Base-by-base conservation (phyloP, 1,140 invertebrate genomes). In the Colletes latitarsis region DNA sequence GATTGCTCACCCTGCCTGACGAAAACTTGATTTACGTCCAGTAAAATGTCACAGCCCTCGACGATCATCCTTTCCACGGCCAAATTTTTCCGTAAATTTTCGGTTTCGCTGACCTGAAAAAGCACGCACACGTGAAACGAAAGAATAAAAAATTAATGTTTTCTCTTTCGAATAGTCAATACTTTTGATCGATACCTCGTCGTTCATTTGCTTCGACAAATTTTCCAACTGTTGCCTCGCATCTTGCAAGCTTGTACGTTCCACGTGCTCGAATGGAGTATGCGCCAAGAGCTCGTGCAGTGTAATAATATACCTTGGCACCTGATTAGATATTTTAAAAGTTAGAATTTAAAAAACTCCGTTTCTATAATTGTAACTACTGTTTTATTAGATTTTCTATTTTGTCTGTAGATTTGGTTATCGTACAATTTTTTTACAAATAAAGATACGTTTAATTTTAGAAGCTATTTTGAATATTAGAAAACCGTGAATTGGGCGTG, bases 21-120 rank as follows among this genome's bases (percentile, higher is more conserved):
- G 92, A 97, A 98, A 17, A 98, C 97, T 94, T 99, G 98, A 93
- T 98, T 98, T 17, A 98, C 98, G 89, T 99, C 98, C 46, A 99
- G 94, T 62, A 99, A 94, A 87, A 99, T 98, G 92, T 99, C 98
- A 93, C 98, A 99, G 5, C 98, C 98, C 92, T 98, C 98, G 0
- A 98, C 96, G 68, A 99, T 99, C 97, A 99, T 98, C 75, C 98
- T 94, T 93, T 99, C 98, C 19, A 98, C 97, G 0, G 98, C 97
- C 81, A 99, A 93, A 91, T 99, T 99, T 91, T 98, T 98, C 19
- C 98, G 93, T 62, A 99, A 95, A 93, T 98, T 98, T 93, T 99
- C 98, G 0, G 98, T 99, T 92, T 98, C 98, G 89, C 97, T 98
- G 6, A 99, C 97, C 96, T 97, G 85, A 66, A 93, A 91, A 72